Conservation (phyloP, 2,888 invertebrate genomes). For the Orthonychiurus folsomi region DNA sequence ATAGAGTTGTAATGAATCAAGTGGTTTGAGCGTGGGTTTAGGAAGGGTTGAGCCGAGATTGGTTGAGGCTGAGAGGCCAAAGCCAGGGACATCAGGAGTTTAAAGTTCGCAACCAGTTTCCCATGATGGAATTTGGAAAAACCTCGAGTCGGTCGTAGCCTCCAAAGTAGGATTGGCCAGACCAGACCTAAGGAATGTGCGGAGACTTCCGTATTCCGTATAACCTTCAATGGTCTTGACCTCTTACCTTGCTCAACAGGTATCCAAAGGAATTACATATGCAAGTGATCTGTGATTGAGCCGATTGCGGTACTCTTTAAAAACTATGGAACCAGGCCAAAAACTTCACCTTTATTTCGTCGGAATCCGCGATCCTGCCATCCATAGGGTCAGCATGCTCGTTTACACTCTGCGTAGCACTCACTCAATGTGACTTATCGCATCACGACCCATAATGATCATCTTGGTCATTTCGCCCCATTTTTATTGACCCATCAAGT, state of each 20-base stretch:
- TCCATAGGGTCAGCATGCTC: neutral
- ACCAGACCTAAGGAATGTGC: no score
- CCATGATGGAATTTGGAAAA: no score
- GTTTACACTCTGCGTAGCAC: slow-evolving; percentile 24
- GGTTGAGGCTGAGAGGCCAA: no score
- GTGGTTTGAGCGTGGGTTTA: no score
- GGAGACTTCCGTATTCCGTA: slow-evolving; percentile 10
- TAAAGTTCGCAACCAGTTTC: no score
- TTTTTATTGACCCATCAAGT: slow-evolving; percentile 30
- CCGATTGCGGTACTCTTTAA: slow-evolving; percentile 7
- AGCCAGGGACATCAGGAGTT: no score
- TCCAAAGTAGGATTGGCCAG: no score
- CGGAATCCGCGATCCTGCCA: neutral
- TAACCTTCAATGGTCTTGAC: slow-evolving; percentile 40
- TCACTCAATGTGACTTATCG: slow-evolving; percentile 15
- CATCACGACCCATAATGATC: slow-evolving; percentile 9
- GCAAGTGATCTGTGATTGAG: no score
- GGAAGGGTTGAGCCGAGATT: neutral
- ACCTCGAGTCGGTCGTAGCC: no score
- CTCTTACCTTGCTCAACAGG: slow-evolving; percentile 26
- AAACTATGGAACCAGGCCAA: slow-evolving; percentile 17
- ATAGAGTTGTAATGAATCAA: no score
- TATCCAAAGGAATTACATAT: slow-evolving; percentile 4
- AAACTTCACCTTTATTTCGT: slow-evolving; percentile 15
- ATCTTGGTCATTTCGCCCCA: slow-evolving; percentile 20